phyloP scores from a whole-genome alignment of 2,797 vertebrate species.

The Falco novaeseelandiae region DNA sequence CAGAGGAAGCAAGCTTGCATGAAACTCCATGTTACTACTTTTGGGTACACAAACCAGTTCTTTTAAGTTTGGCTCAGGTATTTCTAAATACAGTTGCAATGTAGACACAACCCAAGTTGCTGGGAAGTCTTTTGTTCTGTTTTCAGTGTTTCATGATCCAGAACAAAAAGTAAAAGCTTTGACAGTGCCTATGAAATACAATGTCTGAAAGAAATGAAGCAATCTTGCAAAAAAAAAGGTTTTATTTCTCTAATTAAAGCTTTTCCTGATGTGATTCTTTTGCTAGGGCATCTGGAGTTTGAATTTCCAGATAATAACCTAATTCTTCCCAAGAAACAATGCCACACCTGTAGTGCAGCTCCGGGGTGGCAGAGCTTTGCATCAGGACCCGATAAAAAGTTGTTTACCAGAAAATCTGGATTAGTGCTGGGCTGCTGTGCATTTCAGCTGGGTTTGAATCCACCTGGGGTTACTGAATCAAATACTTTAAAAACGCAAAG shows the following conservation, averaged over 20 bases:
- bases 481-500: background rate
- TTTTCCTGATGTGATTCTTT: background rate
- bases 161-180: background rate
- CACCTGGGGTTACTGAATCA: background rate
- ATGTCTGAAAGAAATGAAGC: background rate
- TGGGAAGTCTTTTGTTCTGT: background rate
- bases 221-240: background rate
- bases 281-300: background rate
- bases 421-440: fast-evolving
- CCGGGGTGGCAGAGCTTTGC: background rate
- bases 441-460: background rate
- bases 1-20: background rate
- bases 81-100: background rate
- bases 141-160: background rate
- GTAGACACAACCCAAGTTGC: background rate
- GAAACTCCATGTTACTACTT: background rate
- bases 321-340: background rate
- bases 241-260: background rate
- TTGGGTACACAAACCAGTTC: background rate
- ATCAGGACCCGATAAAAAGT: background rate
- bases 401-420: background rate
- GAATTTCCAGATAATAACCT: background rate
- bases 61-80: background rate
- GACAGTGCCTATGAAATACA: background rate
- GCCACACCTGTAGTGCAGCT: background rate